Percentiles rank a stretch among this genome's conserved stretches.
Conservation (phyloP, 1,140 invertebrate species). For the Asbolus verrucosus region DNA sequence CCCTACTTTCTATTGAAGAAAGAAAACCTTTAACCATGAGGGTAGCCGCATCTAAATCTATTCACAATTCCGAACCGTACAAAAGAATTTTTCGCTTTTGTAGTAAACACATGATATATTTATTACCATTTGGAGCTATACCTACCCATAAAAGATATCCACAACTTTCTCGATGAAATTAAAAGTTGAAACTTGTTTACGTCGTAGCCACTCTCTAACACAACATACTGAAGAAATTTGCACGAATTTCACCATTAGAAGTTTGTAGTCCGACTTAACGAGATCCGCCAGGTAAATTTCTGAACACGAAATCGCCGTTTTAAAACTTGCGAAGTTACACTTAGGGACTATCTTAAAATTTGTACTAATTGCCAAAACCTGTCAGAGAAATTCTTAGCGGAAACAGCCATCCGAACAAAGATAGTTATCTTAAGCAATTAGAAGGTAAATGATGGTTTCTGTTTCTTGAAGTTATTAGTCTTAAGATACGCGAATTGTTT, state of each 20-base stretch:
- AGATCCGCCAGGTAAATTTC: constrained; percentile 21
- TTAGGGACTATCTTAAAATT: constrained; percentile 42
- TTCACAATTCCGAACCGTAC: constrained; percentile 27
- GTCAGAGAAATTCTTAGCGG: constrained; percentile 33
- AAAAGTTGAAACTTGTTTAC: constrained; percentile 17
- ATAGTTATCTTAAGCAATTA: constrained; percentile 14
- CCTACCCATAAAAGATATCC: neutral
- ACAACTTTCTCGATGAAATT: constrained; percentile 7
- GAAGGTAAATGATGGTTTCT: constrained; percentile 27
- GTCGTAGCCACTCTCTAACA: neutral
- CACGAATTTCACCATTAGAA: constrained; percentile 9
- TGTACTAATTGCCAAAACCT: constrained; percentile 44
- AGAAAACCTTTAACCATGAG: constrained; percentile 12
- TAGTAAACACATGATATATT: constrained; percentile 46
- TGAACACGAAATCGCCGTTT: constrained; percentile 31
- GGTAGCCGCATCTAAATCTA: constrained; percentile 41
- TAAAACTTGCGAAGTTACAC: constrained; percentile 41
- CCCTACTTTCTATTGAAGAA: constrained; percentile 30
- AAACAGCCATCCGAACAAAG: constrained; percentile 18
- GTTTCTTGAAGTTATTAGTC: constrained; percentile 1
- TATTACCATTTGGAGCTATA: constrained; percentile 35
- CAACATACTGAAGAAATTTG: constrained; percentile 1
- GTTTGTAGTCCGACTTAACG: constrained; percentile 4
- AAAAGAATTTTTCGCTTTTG: constrained; percentile 48
- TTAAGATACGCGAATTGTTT: neutral